These are phyloP conservation scores for Cephus cinctus DNA, from an alignment of 1,140 invertebrate genomes.

Conservation along the genomic window DNA sequence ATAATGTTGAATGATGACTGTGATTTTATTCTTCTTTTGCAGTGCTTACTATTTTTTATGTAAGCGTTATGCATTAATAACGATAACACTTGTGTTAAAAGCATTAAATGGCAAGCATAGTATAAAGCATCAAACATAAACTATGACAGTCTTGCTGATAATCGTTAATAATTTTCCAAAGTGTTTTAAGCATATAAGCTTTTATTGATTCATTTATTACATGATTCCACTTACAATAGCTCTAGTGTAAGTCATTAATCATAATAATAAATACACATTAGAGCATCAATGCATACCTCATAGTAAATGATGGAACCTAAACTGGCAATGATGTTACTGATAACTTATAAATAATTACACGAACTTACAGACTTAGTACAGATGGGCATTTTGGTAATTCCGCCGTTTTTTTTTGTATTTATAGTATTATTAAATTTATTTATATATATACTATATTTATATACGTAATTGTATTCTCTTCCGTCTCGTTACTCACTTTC, in stretches of 20 bases:
- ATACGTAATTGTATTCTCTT: slow-evolving; percentile 36
- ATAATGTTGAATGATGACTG: too few species aligned
- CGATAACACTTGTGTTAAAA: too few species aligned
- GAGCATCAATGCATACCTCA: slow-evolving; percentile 29
- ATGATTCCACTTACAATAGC: slow-evolving; percentile 46
- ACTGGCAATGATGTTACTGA: slow-evolving; percentile 28
- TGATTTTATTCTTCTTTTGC: too few species aligned
- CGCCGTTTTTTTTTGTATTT: slow-evolving; percentile 31
- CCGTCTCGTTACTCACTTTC: slow-evolving; percentile 10
- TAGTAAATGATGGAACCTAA: slow-evolving; percentile 25
- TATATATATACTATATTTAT: slow-evolving; percentile 31
- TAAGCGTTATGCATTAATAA: too few species aligned
- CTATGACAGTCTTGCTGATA: too few species aligned
- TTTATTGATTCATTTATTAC: slow-evolving; percentile 50
- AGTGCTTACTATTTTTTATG: too few species aligned
- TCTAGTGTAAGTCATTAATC: slow-evolving; percentile 42
- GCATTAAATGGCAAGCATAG: too few species aligned
- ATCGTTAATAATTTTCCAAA: too few species aligned
- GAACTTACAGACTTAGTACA: slow-evolving; percentile 39
- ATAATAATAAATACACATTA: slow-evolving; percentile 45
- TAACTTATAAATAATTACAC: slow-evolving; percentile 44
- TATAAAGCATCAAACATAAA: too few species aligned
- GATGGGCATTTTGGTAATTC: slow-evolving; percentile 29
- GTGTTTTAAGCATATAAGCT: slow-evolving; percentile 37
- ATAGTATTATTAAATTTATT: slow-evolving; percentile 39